Base-by-base conservation (phyloP, 2,888 invertebrate genomes). In the Saturnia pavonia region DNA sequence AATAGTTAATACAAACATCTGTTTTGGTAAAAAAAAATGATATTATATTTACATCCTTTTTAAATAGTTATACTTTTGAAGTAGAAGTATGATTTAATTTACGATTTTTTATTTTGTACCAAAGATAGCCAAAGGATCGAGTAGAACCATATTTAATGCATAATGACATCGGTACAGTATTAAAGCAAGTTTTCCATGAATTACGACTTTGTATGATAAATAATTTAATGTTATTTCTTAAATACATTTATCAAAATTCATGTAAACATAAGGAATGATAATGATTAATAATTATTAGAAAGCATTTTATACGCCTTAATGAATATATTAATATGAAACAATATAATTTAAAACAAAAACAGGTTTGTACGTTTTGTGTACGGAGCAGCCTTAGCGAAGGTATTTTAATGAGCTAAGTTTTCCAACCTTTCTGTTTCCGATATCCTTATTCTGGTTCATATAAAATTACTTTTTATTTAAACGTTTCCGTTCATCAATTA, bases 401-500 rank as follows among this genome's bases (percentile, higher is more conserved):
- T 72, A 63, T 70, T 69, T 69, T 76, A 75, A 76, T 75, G 74
- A 75, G 72, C 69, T 65, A 74, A 74, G 65, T 73, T 73, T 42
- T 60, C 25, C 45, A 51, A 34, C 68, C 71, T 70, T 68, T 70
- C 65, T 69, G 51, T 42, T 67, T n/a, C 25, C 27, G 51, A 27
- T 40, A 22, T 48, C 70, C 65, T 63, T 68, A 68, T 69, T 69
- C 63, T 43, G 51, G n/a, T 22, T 12, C 57, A 12, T n/a, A 19
- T 48, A 2, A 6, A 48, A 16, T 7, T 34, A 19, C 1, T 48
- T 45, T 14, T 14, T 14, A 45, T 14, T 45, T 45, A 1, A 45
- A 45, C 16, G 14, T 48, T 1, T 48, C n/a, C 45, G 16, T 48
- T 48, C 14, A 12, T 45, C 45, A 3, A 14, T 45, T 6, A 16